phyloP scores from a whole-genome alignment of 2,113 vertebrate species.

The Calyptommatus sinebrachiatus region DNA sequence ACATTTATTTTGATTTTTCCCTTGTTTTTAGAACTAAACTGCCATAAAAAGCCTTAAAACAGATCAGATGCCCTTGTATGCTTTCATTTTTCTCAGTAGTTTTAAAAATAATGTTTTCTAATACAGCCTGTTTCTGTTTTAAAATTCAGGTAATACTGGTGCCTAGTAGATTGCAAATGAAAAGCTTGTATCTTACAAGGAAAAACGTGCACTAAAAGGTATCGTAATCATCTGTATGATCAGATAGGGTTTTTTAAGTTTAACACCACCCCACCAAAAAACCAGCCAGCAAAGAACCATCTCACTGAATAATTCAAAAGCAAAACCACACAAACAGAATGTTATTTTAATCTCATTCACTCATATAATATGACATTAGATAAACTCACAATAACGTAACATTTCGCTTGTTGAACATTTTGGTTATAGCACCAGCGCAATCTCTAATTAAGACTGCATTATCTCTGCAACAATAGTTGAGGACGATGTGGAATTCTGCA shows the following conservation, averaged over 20 bases:
- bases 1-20: not conserved
- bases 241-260: not conserved
- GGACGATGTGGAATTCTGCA: not conserved
- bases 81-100: constrained; percentile 13
- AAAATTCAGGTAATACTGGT: not conserved
- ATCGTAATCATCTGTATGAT: not conserved
- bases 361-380: constrained; percentile 12
- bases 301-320: not conserved
- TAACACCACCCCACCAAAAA: not conserved
- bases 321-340: constrained; percentile 2
- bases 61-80: not conserved
- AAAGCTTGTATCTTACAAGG: not conserved
- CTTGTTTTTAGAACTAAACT: constrained; percentile 12
- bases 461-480: not conserved
- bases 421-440: not conserved
- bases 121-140: not conserved
- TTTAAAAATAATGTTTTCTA: constrained; percentile 18
- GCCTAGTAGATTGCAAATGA: not conserved
- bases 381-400: not conserved
- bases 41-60: constrained; percentile 13
- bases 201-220: not conserved
- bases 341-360: constrained; percentile 19
- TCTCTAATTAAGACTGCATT: not conserved
- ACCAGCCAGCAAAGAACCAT: not conserved
- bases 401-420: not conserved